A percentile compares a stretch with the other conserved stretches of the same genome.
These are phyloP conservation scores for Callimorpha dominula DNA, from an alignment of 2,888 invertebrate species.

Conservation along the genomic window DNA sequence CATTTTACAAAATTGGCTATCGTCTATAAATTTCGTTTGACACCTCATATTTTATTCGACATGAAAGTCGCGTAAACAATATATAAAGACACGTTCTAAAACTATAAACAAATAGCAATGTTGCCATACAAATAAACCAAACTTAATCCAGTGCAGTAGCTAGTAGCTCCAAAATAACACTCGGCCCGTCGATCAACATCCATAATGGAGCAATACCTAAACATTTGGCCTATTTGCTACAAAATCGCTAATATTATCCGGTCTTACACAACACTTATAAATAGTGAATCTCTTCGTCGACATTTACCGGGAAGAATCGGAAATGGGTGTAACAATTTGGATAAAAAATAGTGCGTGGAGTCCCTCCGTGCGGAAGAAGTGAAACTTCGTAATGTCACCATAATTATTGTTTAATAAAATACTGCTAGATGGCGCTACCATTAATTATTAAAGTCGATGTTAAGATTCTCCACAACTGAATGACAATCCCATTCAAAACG, in stretches of 20 bases:
- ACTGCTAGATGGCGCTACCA: too few relatives aligned
- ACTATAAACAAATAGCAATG: not conserved
- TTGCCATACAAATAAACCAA: not conserved
- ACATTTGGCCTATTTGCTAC: conserved; percentile 30
- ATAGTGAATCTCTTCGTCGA: too few relatives aligned
- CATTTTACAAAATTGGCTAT: too few relatives aligned
- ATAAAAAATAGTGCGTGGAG: too few relatives aligned
- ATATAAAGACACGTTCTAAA: not conserved
- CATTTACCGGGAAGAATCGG: too few relatives aligned
- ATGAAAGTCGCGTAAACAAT: not conserved
- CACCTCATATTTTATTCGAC: not conserved
- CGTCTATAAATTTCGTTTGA: not conserved
- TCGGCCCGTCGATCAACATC: conserved; percentile 41
- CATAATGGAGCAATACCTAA: conserved; percentile 33
- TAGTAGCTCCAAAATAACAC: conserved; percentile 18
- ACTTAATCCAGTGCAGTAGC: not conserved
- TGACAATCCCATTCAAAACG: too few relatives aligned
- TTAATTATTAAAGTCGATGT: too few relatives aligned
- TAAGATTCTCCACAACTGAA: too few relatives aligned
- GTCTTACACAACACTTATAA: not conserved
- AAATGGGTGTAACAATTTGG: too few relatives aligned
- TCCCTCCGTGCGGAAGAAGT: too few relatives aligned
- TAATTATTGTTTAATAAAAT: too few relatives aligned
- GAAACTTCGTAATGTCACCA: too few relatives aligned
- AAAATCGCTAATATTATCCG: not conserved